Conservation (phyloP, 2,888 invertebrate genomes). For the Neoitamus cyanurus region DNA sequence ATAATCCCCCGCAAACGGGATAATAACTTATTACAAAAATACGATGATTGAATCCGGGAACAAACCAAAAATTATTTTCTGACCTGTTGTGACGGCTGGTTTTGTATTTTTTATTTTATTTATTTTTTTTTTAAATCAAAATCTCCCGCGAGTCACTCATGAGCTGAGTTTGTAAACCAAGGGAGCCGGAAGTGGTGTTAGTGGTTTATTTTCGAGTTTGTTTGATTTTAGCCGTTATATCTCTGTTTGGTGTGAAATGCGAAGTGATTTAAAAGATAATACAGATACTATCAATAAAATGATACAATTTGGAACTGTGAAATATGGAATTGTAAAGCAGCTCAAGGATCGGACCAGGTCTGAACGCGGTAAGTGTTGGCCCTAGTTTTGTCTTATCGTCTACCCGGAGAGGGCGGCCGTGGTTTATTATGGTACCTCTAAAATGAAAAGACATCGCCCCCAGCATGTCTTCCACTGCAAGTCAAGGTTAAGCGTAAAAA, state of each 20-base stretch:
- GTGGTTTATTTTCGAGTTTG: conserved; percentile 13
- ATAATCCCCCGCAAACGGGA: background rate
- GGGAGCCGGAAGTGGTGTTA: background rate
- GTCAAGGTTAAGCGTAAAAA: too few relatives aligned
- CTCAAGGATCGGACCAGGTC: conserved; percentile 66
- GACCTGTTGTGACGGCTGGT: background rate
- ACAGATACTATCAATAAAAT: conserved; percentile 69
- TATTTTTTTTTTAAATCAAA: background rate
- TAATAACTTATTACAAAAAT: background rate
- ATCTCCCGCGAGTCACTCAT: background rate
- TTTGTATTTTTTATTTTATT: background rate
- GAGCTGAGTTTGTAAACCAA: background rate
- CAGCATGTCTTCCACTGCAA: too few relatives aligned
- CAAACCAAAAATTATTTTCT: background rate
- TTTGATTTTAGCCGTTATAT: conserved; percentile 2
- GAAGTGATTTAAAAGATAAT: conserved; percentile 67
- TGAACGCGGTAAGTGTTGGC: conserved; percentile 62
- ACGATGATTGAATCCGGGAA: background rate
- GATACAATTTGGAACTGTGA: conserved; percentile 75
- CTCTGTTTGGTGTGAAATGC: conserved; percentile 63
- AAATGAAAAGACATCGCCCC: too few relatives aligned
- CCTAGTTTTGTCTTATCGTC: too few relatives aligned
- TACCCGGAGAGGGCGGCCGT: too few relatives aligned
- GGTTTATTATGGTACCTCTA: too few relatives aligned
- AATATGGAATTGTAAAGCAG: conserved; percentile 72